Conservation (phyloP, 2,797 vertebrate species). For the Aplochiton taeniatus region DNA sequence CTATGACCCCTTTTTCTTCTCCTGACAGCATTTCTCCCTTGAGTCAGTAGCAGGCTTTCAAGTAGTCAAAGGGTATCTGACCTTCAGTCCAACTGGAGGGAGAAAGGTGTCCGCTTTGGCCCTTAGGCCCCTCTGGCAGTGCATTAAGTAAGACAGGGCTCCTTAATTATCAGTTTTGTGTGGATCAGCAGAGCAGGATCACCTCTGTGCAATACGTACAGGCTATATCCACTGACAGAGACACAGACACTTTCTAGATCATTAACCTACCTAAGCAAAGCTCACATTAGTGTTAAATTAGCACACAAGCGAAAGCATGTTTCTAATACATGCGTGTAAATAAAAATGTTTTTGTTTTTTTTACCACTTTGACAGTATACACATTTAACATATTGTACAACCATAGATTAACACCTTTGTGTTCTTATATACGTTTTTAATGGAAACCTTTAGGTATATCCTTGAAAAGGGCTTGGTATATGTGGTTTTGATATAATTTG, state of each 20-base stretch:
- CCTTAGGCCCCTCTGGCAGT: background rate
- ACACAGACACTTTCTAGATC: slow-evolving; percentile 38
- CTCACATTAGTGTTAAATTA: slow-evolving; percentile 63
- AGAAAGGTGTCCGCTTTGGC: slow-evolving; percentile 43
- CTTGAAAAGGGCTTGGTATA: slow-evolving; percentile 9
- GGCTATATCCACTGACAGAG: slow-evolving; percentile 33
- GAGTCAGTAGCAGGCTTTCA: slow-evolving; percentile 44
- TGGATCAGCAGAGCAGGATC: slow-evolving; percentile 5
- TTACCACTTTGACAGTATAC: slow-evolving; percentile 38
- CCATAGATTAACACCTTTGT: slow-evolving; percentile 58
- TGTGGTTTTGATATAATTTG: slow-evolving; percentile 11
- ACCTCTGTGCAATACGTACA: slow-evolving; percentile 29
- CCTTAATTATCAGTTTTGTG: slow-evolving; percentile 3
- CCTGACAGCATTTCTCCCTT: slow-evolving; percentile 16
- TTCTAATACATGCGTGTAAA: slow-evolving; percentile 38
- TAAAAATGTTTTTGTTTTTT: slow-evolving; percentile 39
- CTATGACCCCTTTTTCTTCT: background rate
- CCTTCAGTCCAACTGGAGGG: slow-evolving; percentile 20
- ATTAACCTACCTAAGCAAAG: slow-evolving; percentile 41
- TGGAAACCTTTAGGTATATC: slow-evolving; percentile 21
- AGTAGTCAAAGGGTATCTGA: slow-evolving; percentile 43
- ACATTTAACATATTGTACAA: slow-evolving; percentile 49
- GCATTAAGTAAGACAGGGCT: slow-evolving; percentile 5
- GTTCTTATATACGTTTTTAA: slow-evolving; percentile 32
- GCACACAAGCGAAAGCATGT: slow-evolving; percentile 53